A percentile compares a stretch with the other conserved stretches of the same genome.
These are phyloP conservation scores for Diphyllodes magnificus DNA, from an alignment of 2,113 vertebrate genomes.

Conservation along the genomic window DNA sequence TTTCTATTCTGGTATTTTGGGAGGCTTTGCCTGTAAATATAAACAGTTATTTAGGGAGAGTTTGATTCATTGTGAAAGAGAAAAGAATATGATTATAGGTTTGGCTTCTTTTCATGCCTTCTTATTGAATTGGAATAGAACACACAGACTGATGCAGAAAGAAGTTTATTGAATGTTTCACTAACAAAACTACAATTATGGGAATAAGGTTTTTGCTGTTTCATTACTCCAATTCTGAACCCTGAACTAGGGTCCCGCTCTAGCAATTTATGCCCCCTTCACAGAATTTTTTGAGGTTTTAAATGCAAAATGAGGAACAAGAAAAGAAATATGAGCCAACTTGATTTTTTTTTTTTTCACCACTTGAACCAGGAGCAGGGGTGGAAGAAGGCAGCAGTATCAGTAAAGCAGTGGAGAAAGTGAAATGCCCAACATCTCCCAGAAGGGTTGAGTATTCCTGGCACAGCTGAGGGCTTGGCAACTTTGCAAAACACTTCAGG, in stretches of 20 bases:
- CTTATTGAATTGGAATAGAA: not conserved
- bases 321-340: not conserved
- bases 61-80: not conserved
- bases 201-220: not conserved
- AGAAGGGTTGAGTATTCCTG: not conserved
- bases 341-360: not conserved
- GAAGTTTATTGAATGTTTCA: slow-evolving; percentile 2
- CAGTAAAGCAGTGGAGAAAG: not conserved
- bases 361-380: not conserved
- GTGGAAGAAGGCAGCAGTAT: not conserved
- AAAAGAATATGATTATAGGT: not conserved
- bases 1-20: not conserved
- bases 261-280: not conserved
- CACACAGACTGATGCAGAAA: slow-evolving; percentile 19
- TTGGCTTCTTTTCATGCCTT: not conserved
- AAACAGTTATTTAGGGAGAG: not conserved
- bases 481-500: not conserved
- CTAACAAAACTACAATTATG: not conserved
- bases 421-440: not conserved
- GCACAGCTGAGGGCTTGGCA: not conserved
- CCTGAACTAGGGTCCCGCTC: not conserved
- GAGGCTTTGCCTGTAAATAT: not conserved
- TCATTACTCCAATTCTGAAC: not conserved
- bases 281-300: not conserved
- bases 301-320: not conserved